Evolutionary conservation across 1,140 invertebrate genomes (phyloP).

Genomic region (Dreissena polymorpha): DNA sequence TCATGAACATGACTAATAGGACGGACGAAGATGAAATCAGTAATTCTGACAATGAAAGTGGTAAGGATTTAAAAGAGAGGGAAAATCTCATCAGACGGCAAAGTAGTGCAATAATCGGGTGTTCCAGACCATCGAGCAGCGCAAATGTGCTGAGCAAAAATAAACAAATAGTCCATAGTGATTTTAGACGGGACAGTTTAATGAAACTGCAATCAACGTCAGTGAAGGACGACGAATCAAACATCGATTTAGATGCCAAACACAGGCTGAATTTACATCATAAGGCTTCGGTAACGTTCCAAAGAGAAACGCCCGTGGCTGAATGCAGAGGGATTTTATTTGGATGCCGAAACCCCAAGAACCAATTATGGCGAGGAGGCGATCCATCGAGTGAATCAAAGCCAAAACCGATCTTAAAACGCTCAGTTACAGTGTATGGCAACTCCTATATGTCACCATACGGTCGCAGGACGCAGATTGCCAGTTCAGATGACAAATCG

Average conservation of each 20-base stretch:
- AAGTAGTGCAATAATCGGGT: background rate
- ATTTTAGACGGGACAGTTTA: too few species aligned
- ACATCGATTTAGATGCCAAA: background rate
- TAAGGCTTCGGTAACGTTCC: background rate
- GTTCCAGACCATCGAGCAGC: background rate
- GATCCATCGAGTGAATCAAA: background rate
- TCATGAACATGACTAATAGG: slow-evolving; percentile 32
- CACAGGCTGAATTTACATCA: background rate
- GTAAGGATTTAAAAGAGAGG: background rate
- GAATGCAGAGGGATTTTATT: background rate
- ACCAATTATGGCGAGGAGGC: background rate
- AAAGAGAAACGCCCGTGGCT: background rate
- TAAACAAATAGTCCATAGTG: background rate
- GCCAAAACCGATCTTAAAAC: background rate
- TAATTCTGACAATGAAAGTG: background rate
- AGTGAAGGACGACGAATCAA: background rate
- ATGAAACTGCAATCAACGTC: background rate
- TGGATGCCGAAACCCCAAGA: background rate
- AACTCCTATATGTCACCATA: background rate
- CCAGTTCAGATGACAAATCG: background rate
- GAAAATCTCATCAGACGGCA: background rate
- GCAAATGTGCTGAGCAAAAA: background rate
- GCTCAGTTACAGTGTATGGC: background rate
- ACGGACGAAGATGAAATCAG: background rate
- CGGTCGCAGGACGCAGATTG: background rate